A percentile compares a stretch with the other conserved stretches of the same genome.
These are phyloP conservation scores for Glomeris maerens DNA, from an alignment of 1,140 invertebrate species.

Conservation along the genomic window DNA sequence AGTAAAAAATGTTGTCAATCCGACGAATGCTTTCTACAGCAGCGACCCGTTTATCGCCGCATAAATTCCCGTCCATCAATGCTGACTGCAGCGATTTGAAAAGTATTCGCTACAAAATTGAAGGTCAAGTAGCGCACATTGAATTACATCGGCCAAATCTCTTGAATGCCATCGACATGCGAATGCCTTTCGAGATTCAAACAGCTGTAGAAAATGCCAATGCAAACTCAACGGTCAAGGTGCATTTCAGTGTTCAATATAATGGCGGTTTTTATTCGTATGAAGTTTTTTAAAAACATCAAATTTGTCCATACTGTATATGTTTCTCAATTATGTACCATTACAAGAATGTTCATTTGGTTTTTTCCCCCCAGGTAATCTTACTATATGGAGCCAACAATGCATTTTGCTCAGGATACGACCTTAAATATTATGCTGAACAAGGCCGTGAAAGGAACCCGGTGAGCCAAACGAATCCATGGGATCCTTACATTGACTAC, in stretches of 20 bases:
- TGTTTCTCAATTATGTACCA: background rate
- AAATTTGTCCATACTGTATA: background rate
- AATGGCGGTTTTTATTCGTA: background rate
- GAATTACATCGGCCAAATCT: background rate
- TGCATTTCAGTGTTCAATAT: background rate
- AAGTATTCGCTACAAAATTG: slow-evolving; percentile 1
- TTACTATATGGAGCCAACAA: slow-evolving; percentile 19
- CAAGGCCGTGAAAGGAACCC: slow-evolving; percentile 8
- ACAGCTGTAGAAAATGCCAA: background rate
- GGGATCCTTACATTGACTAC: slow-evolving; percentile 19
- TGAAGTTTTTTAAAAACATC: background rate
- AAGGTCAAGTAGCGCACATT: slow-evolving; percentile 6
- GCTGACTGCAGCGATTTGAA: too few relatives aligned
- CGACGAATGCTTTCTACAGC: too few relatives aligned
- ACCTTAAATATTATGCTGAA: slow-evolving; percentile 20
- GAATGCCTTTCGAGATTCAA: background rate
- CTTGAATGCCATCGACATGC: slow-evolving; percentile 6
- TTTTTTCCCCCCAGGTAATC: slow-evolving; percentile 13
- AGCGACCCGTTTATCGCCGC: too few relatives aligned
- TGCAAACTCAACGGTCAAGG: background rate
- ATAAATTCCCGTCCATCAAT: too few relatives aligned
- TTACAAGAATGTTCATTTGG: background rate
- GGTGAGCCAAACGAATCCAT: slow-evolving; percentile 20
- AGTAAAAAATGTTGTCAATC: too few relatives aligned
- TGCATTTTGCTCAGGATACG: slow-evolving; percentile 21